A percentile compares a stretch with the other conserved stretches of the same genome.
These are phyloP conservation scores for Endotricha flammealis DNA, from an alignment of 2,888 invertebrate species.

Conservation along the genomic window DNA sequence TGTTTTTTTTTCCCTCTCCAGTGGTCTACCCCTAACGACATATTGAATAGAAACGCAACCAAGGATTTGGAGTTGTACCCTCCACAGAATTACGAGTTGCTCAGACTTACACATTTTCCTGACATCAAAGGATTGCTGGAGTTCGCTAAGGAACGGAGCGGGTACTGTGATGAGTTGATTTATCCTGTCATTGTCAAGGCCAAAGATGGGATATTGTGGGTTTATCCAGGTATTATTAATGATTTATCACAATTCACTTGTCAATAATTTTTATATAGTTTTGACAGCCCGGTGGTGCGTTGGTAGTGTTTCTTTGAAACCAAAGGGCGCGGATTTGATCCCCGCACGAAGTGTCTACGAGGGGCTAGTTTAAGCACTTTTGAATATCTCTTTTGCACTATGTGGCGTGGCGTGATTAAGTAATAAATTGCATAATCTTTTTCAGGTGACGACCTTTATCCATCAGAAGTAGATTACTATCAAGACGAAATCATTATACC, in stretches of 20 bases:
- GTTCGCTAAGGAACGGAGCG: constrained; percentile 78
- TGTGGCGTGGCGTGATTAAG: no score
- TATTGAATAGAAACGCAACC: constrained; percentile 54
- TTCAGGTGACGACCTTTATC: constrained; percentile 75
- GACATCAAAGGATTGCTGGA: constrained; percentile 76
- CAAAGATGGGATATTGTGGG: constrained; percentile 75
- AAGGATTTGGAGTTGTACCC: constrained; percentile 78
- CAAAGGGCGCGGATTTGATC: no score
- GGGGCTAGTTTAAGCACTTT: no score
- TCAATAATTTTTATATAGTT: no score
- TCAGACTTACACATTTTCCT: constrained; percentile 76
- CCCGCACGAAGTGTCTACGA: no score
- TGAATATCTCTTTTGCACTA: no score
- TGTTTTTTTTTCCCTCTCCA: constrained; percentile 44
- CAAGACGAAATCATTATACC: constrained; percentile 29
- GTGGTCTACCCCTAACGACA: constrained; percentile 82
- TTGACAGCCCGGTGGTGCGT: not conserved
- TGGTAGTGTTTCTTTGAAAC: not conserved
- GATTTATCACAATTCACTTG: no score
- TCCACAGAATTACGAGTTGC: constrained; percentile 88
- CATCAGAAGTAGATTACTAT: constrained; percentile 54
- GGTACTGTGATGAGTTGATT: constrained; percentile 68
- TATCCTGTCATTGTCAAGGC: constrained; percentile 76
- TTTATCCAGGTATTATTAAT: constrained; percentile 84
- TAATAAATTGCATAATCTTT: no score